phyloP scores from a whole-genome alignment of 2,797 vertebrate genomes.

The Natrix natrix region DNA sequence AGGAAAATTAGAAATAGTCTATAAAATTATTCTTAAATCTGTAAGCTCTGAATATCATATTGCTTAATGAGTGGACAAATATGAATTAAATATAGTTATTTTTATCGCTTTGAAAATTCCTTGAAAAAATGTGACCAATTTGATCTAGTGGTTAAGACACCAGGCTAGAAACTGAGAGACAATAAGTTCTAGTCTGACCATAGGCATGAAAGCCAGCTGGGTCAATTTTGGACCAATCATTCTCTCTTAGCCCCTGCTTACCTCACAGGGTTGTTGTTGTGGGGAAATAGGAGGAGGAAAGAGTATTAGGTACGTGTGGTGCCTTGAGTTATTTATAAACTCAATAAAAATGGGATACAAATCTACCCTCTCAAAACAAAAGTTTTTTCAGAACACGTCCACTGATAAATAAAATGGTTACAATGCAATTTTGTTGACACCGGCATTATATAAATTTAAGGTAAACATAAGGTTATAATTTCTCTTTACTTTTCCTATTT shows the following conservation, averaged over 20 bases:
- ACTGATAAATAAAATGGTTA: not conserved
- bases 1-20: not conserved
- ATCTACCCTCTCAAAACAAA: not conserved
- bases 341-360: not conserved
- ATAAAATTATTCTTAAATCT: not conserved
- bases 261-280: not conserved
- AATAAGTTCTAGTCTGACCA: not conserved
- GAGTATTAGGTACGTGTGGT: not conserved
- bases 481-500: not conserved
- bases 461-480: not conserved
- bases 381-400: not conserved
- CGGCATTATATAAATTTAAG: not conserved
- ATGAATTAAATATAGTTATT: not conserved
- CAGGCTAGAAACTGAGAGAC: not conserved
- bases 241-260: not conserved
- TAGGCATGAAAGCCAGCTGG: not conserved
- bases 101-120: not conserved
- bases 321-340: not conserved
- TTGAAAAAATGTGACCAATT: not conserved
- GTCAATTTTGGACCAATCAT: not conserved
- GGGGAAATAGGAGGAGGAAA: not conserved
- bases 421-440: not conserved
- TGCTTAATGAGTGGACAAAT: not conserved
- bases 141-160: not conserved
- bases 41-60: not conserved